Evolutionary conservation across 2,888 invertebrate species (phyloP).

Genomic region (Caradrina kadenii): DNA sequence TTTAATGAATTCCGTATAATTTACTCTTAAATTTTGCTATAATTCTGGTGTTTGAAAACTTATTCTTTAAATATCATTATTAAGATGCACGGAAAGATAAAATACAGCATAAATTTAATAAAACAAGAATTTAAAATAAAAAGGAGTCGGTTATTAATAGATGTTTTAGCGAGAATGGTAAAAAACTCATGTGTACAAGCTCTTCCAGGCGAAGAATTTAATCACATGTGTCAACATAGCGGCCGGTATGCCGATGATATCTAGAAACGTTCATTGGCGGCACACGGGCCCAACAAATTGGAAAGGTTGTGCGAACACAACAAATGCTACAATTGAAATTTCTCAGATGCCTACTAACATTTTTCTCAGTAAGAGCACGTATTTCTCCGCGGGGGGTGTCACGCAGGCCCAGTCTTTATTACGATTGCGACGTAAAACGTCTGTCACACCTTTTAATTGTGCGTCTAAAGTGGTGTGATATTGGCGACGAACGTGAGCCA

Average conservation of each 20-base stretch:
- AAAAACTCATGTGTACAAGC: conserved; percentile 72
- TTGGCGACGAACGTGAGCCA: conserved; percentile 75
- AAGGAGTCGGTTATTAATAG: conserved; percentile 13
- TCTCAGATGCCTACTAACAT: conserved; percentile 86
- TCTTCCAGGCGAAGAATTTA: conserved; percentile 85
- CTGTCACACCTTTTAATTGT: conserved; percentile 77
- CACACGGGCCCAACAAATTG: conserved; percentile 85
- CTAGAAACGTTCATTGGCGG: conserved; percentile 81
- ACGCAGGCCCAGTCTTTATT: conserved; percentile 72
- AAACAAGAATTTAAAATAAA: conserved; percentile 26
- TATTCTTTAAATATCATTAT: conserved; percentile 38
- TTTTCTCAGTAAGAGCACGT: conserved; percentile 86
- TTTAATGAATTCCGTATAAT: conserved; percentile 57
- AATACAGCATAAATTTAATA: conserved; percentile 60
- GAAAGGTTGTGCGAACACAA: conserved; percentile 77
- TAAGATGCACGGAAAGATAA: conserved; percentile 44
- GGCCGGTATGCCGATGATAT: conserved; percentile 86
- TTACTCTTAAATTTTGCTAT: conserved; percentile 50
- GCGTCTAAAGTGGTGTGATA: conserved; percentile 75
- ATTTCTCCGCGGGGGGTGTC: conserved; percentile 81
- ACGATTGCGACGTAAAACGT: conserved; percentile 77
- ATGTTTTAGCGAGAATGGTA: conserved; percentile 70
- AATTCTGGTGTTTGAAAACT: conserved; percentile 36
- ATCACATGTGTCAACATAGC: conserved; percentile 84
- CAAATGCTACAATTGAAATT: conserved; percentile 89